Conservation (phyloP, 2,113 vertebrate species). For the Carassius gibelio region DNA sequence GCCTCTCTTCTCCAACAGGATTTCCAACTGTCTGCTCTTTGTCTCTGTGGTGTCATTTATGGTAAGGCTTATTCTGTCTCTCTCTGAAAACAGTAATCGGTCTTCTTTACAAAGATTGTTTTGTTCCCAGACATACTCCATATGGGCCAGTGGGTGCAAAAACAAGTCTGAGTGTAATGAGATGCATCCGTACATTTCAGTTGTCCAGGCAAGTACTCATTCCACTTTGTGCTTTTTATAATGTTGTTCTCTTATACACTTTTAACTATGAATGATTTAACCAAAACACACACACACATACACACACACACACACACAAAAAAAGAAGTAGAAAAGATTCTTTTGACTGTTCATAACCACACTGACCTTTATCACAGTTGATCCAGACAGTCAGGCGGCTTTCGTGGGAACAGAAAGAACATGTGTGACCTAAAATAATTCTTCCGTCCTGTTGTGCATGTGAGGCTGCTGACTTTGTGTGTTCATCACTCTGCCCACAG, state of each 20-base stretch:
- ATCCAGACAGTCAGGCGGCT: background rate
- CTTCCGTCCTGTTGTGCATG: background rate
- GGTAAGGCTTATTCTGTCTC: constrained; percentile 73
- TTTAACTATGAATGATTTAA: background rate
- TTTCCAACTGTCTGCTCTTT: constrained; percentile 90
- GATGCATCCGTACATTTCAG: constrained; percentile 93
- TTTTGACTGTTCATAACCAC: background rate
- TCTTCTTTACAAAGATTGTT: background rate
- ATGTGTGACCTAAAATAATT: constrained; percentile 11
- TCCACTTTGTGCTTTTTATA: background rate
- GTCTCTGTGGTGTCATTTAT: constrained; percentile 87
- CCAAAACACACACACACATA: too few relatives aligned
- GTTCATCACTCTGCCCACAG: constrained; percentile 66
- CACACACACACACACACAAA: background rate
- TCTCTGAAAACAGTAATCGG: background rate
- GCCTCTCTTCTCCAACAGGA: constrained; percentile 84
- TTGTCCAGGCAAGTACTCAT: constrained; percentile 84
- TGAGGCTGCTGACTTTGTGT: background rate
- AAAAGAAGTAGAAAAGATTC: too few relatives aligned
- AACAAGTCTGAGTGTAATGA: constrained; percentile 96
- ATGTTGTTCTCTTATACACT: background rate
- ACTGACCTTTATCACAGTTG: background rate
- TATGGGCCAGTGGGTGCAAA: constrained; percentile 97
- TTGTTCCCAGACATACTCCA: constrained; percentile 85
- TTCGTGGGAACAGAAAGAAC: background rate